Evolutionary conservation across 2,113 vertebrate genomes (phyloP).

Genomic region (Malurus cyaneus): DNA sequence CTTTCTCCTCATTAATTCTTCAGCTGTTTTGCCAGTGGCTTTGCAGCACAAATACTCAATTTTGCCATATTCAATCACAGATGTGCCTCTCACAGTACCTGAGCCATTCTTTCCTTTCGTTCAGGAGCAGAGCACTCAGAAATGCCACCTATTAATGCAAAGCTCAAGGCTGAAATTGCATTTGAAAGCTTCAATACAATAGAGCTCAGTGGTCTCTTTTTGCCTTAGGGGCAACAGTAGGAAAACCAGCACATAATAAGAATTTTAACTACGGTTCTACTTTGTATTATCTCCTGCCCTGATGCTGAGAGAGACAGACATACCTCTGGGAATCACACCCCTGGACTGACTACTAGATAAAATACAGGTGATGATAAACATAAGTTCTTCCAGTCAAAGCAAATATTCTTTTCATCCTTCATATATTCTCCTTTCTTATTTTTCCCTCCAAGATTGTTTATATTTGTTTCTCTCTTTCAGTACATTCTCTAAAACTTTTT

Average conservation of each 20-base stretch:
- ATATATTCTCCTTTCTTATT: background rate
- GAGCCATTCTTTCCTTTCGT: background rate
- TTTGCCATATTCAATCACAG: background rate
- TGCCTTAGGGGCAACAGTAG: conserved; percentile 31
- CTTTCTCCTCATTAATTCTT: background rate
- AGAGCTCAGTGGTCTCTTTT: conserved; percentile 5
- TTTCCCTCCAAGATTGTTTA: background rate
- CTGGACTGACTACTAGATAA: background rate
- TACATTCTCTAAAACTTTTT: background rate
- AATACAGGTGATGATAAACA: background rate
- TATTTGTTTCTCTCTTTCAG: background rate
- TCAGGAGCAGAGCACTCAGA: background rate
- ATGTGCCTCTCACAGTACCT: background rate
- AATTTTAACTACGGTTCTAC: conserved; percentile 33
- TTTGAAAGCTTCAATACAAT: conserved; percentile 38
- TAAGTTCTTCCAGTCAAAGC: background rate
- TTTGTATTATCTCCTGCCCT: conserved; percentile 13
- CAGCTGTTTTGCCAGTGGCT: background rate
- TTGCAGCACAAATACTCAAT: background rate
- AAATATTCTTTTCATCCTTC: background rate
- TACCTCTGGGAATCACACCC: background rate
- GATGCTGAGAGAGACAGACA: background rate
- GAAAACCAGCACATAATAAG: conserved; percentile 17
- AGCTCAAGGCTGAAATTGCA: conserved; percentile 25
- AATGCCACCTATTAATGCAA: background rate